These are phyloP conservation scores for Lordiphosa mommai DNA, from an alignment of 1,140 invertebrate species.

Conservation along the genomic window DNA sequence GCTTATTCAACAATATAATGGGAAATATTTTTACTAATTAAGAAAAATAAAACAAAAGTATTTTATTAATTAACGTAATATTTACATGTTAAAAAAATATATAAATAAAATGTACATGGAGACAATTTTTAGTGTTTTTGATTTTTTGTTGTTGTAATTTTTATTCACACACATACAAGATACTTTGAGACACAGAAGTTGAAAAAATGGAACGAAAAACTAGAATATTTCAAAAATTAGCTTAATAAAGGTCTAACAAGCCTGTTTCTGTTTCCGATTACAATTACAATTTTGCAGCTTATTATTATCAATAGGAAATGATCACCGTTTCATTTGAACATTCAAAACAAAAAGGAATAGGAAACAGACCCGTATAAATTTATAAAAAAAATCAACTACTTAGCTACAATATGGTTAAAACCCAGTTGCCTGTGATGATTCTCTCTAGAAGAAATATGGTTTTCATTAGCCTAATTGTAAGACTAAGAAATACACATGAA, in stretches of 20 bases:
- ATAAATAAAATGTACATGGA: constrained; percentile 33
- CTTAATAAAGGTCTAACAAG: constrained; percentile 1
- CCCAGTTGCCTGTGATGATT: too few relatives aligned
- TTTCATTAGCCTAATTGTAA: too few relatives aligned
- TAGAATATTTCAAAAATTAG: constrained; percentile 10
- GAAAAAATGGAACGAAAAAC: constrained; percentile 35
- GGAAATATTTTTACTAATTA: constrained; percentile 5
- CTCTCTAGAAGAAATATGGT: too few relatives aligned
- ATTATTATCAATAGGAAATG: too few relatives aligned
- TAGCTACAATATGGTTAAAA: too few relatives aligned
- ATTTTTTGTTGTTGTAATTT: constrained; percentile 51
- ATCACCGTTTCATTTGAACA: too few relatives aligned
- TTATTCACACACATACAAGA: constrained; percentile 80
- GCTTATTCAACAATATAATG: constrained; percentile 42
- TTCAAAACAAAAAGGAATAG: too few relatives aligned
- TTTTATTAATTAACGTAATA: constrained; percentile 44
- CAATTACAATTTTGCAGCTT: too few relatives aligned
- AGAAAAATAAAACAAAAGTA: constrained; percentile 17
- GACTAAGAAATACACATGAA: too few relatives aligned
- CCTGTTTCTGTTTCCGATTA: too few relatives aligned
- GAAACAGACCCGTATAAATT: too few relatives aligned
- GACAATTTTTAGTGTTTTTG: constrained; percentile 23
- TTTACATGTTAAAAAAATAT: constrained; percentile 54
- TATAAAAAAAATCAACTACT: too few relatives aligned
- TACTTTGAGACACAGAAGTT: constrained; percentile 78